Conservation (phyloP, 1,140 invertebrate species). For the Pseudomyrmex gracilis region DNA sequence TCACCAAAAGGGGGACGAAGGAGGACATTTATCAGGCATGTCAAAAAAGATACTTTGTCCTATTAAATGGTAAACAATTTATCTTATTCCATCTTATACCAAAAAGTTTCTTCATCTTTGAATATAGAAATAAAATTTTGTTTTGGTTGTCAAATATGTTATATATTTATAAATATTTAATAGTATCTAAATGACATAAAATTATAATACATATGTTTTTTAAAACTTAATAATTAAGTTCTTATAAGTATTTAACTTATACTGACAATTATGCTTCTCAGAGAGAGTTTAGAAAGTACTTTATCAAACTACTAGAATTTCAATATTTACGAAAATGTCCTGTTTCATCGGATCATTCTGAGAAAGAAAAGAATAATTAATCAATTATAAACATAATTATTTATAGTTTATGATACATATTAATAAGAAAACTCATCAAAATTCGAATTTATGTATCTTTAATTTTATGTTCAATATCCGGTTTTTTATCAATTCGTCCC, state of each 20-base stretch:
- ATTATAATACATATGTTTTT: not conserved
- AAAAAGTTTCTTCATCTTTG: not conserved
- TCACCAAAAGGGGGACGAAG: not conserved
- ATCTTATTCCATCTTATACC: not conserved
- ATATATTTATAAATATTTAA: slow-evolving; percentile 15
- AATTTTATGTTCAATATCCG: slow-evolving; percentile 10
- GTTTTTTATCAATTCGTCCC: not conserved
- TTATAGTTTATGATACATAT: not conserved
- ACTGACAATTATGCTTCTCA: not conserved
- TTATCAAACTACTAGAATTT: not conserved
- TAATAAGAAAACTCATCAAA: slow-evolving; percentile 7
- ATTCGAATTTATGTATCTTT: not conserved
- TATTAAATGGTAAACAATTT: not conserved
- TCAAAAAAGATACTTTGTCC: slow-evolving; percentile 1
- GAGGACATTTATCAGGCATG: not conserved
- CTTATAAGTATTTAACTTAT: not conserved
- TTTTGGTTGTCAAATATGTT: not conserved
- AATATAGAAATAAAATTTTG: slow-evolving; percentile 5
- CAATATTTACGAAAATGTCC: slow-evolving; percentile 2
- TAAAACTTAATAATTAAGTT: slow-evolving; percentile 1
- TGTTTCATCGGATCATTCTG: not conserved
- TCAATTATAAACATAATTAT: slow-evolving; percentile 7
- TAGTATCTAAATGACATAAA: not conserved
- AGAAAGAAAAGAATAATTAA: not conserved
- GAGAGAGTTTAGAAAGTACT: not conserved